phyloP scores from a whole-genome alignment of 1,140 invertebrate genomes.

The Marisa cornuarietis region DNA sequence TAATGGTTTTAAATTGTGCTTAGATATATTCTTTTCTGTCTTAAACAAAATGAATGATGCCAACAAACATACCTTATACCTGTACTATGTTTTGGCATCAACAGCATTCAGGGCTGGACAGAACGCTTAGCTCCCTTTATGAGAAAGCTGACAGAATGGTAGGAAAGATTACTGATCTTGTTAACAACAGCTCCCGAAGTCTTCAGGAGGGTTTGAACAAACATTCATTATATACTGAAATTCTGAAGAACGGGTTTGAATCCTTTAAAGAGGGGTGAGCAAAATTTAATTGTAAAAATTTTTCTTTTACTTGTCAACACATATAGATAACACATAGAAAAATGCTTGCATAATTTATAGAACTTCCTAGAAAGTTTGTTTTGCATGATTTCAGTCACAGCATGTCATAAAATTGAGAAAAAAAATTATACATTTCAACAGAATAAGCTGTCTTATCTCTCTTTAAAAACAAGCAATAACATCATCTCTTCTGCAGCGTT shows the following conservation, averaged over 20 bases:
- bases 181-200: neutral
- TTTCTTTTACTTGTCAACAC: neutral
- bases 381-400: neutral
- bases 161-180: too few species aligned
- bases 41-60: too few species aligned
- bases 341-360: neutral
- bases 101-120: too few species aligned
- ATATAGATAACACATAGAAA: neutral
- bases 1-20: too few species aligned
- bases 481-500: conserved; percentile 18
- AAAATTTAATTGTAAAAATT: neutral
- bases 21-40: too few species aligned
- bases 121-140: too few species aligned
- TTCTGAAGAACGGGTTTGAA: neutral
- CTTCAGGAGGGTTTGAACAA: neutral
- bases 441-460: neutral
- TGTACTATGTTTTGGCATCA: too few species aligned
- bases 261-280: conserved; percentile 1
- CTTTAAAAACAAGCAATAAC: conserved; percentile 8
- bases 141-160: too few species aligned
- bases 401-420: neutral
- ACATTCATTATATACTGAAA: neutral
- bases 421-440: neutral
- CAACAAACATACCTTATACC: too few species aligned
- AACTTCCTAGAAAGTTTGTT: neutral